These are phyloP conservation scores for Noturus placidus DNA, from an alignment of 2,113 vertebrate species.

Conservation along the genomic window DNA sequence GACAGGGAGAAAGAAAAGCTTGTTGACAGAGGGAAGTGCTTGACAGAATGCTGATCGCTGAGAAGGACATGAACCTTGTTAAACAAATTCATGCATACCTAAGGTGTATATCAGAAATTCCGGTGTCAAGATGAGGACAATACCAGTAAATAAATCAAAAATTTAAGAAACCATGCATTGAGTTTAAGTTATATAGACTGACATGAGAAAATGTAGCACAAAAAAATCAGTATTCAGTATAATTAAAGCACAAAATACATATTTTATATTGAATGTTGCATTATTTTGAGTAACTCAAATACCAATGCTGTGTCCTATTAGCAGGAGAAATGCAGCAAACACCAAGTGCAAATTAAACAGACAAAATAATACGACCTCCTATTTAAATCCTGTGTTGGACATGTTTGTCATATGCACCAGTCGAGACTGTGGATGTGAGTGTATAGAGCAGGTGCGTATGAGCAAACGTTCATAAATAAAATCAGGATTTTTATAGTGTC, in stretches of 20 bases:
- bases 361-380: conserved; percentile 22
- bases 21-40: conserved; percentile 80
- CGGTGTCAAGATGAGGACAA: conserved; percentile 11
- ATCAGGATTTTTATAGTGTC: conserved; percentile 60
- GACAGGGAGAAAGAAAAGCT: conserved; percentile 24
- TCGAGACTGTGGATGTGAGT: background rate
- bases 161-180: background rate
- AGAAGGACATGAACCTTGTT: conserved; percentile 87
- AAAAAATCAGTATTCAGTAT: background rate
- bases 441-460: conserved; percentile 10
- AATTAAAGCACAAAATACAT: background rate
- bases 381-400: conserved; percentile 16
- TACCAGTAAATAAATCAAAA: conserved; percentile 2
- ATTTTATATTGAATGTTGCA: background rate
- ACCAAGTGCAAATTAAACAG: conserved; percentile 29
- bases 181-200: conserved; percentile 1
- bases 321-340: background rate
- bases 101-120: conserved; percentile 37
- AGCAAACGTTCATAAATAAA: conserved; percentile 60
- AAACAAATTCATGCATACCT: conserved; percentile 58
- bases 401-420: conserved; percentile 11
- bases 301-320: conserved; percentile 1
- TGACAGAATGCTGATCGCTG: conserved; percentile 83
- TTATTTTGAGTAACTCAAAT: conserved; percentile 1
- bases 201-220: background rate